A percentile compares a stretch with the other conserved stretches of the same genome.
Evolutionary conservation across 2,888 invertebrate genomes (phyloP).

Genomic region (Lasioglossum calceatum): DNA sequence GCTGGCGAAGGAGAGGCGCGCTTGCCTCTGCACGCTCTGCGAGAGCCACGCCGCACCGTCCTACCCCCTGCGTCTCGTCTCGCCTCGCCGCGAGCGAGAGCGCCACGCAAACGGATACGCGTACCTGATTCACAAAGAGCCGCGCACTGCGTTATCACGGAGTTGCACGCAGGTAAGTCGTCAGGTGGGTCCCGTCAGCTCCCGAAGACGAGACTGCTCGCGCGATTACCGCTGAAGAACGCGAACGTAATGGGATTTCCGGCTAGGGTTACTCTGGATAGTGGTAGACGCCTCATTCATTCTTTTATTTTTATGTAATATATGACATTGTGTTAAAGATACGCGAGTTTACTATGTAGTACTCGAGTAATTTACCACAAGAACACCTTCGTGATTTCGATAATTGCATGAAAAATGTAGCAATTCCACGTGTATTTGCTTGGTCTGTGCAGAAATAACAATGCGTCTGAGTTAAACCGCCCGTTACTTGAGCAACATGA

Average conservation of each 20-base stretch:
- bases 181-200: not conserved
- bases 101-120: conserved; percentile 19
- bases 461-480: not conserved
- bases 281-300: too few species aligned
- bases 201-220: not conserved
- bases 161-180: not conserved
- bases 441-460: too few species aligned
- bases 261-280: not conserved
- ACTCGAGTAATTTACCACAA: too few species aligned
- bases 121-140: not conserved
- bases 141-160: conserved; percentile 14
- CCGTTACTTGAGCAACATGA: not conserved
- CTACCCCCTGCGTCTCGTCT: not conserved
- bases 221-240: not conserved
- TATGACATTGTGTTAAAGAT: not conserved
- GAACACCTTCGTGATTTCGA: too few species aligned
- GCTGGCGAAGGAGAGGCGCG: not conserved
- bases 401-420: too few species aligned
- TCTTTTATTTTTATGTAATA: not conserved
- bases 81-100: not conserved
- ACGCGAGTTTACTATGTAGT: too few species aligned
- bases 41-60: not conserved
- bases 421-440: too few species aligned
- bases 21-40: not conserved
- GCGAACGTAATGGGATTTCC: not conserved